phyloP scores from a whole-genome alignment of 2,888 invertebrate genomes.

The Rosalia funebris region DNA sequence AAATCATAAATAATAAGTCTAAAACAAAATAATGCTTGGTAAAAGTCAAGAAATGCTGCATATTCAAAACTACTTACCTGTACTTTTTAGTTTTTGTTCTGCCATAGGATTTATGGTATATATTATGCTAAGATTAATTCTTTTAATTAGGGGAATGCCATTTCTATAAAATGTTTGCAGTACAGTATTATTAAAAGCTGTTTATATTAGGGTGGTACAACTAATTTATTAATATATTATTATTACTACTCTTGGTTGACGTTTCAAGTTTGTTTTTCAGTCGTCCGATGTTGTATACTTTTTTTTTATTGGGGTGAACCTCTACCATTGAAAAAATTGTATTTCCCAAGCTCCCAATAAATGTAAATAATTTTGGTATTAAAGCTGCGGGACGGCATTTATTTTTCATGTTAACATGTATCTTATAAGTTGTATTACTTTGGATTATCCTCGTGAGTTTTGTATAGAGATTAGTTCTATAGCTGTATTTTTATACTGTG shows the following conservation, averaged over 20 bases:
- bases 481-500: slow-evolving; percentile 42
- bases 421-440: slow-evolving; percentile 27
- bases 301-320: slow-evolving; percentile 21
- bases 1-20: no score
- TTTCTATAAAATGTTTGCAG: neutral
- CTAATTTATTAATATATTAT: slow-evolving; percentile 27
- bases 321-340: slow-evolving; percentile 16
- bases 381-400: slow-evolving; percentile 49
- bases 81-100: neutral
- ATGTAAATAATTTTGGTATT: slow-evolving; percentile 37
- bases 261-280: slow-evolving; percentile 30
- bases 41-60: slow-evolving; percentile 3
- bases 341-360: slow-evolving; percentile 17
- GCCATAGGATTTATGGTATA: slow-evolving; percentile 11
- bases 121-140: neutral
- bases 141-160: neutral
- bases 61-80: neutral
- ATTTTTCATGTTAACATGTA: slow-evolving; percentile 32
- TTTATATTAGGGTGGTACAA: slow-evolving; percentile 24
- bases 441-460: slow-evolving; percentile 23
- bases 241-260: slow-evolving; percentile 5
- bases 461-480: slow-evolving; percentile 33
- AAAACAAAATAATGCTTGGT: no score
- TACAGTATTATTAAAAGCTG: slow-evolving; percentile 8
- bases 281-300: slow-evolving; percentile 28